Conservation (phyloP, 2,797 vertebrate species). For the Phoebastria nigripes region DNA sequence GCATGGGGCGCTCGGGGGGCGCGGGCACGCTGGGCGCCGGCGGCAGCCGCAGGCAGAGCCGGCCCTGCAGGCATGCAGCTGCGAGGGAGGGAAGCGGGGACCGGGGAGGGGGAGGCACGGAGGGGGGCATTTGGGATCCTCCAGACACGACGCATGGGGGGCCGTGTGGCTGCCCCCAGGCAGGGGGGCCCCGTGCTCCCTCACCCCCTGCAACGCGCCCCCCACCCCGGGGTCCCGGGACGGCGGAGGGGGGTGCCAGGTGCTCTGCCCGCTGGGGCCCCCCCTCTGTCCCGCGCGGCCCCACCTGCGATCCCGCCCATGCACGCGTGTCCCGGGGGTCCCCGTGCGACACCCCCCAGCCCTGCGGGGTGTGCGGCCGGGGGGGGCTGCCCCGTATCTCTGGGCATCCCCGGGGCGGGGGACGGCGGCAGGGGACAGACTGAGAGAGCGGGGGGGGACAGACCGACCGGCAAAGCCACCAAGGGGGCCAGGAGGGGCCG, state of each 20-base stretch:
- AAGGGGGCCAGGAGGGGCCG: background rate
- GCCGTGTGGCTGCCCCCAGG: background rate
- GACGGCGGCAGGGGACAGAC: background rate
- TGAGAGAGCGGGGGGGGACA: conserved; percentile 43
- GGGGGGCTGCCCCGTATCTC: background rate
- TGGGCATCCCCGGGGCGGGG: background rate
- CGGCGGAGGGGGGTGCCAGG: background rate
- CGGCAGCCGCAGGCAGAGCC: conserved; percentile 46
- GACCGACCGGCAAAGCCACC: conserved; percentile 60
- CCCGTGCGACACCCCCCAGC: background rate
- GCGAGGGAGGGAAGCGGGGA: background rate
- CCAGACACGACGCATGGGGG: background rate
- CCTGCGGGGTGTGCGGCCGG: background rate
- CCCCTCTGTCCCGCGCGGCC: background rate
- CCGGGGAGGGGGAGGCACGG: background rate
- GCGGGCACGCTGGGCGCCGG: background rate
- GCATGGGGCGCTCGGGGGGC: background rate
- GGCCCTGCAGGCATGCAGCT: conserved; percentile 64
- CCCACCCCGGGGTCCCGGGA: background rate
- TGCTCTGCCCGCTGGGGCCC: background rate
- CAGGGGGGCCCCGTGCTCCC: background rate
- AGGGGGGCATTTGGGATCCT: background rate
- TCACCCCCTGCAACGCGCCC: background rate
- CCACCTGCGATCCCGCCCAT: background rate
- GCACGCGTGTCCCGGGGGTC: background rate